phyloP scores from a whole-genome alignment of 1,140 invertebrate species.

The Meloidogyne floridensis region DNA sequence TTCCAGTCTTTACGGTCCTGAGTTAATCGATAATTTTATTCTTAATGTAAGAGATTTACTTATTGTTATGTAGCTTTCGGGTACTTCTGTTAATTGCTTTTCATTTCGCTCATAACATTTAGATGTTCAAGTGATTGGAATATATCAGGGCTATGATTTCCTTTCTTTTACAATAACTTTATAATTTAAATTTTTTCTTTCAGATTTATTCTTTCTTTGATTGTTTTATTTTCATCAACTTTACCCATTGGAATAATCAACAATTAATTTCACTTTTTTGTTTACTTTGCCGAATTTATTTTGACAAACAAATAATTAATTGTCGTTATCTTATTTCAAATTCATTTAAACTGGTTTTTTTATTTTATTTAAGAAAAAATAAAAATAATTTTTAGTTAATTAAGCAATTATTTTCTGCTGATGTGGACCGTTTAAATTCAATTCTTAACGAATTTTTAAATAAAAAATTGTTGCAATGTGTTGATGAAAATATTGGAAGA shows the following conservation, averaged over 20 bases:
- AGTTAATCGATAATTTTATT: too few relatives aligned
- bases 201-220: neutral
- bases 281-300: neutral
- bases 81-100: too few relatives aligned
- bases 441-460: neutral
- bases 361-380: neutral
- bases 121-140: too few relatives aligned
- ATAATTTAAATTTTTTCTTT: neutral
- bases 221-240: neutral
- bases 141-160: too few relatives aligned
- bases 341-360: neutral
- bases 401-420: neutral
- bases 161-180: too few relatives aligned
- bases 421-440: neutral
- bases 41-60: too few relatives aligned
- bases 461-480: neutral
- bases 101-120: too few relatives aligned
- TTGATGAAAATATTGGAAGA: neutral
- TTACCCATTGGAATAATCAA: neutral
- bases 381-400: neutral
- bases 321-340: neutral
- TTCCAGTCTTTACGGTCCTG: too few relatives aligned
- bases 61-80: too few relatives aligned
- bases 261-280: conserved; percentile 9
- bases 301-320: neutral